phyloP scores from a whole-genome alignment of 2,113 vertebrate genomes.

The Todiramphus saurophagus region DNA sequence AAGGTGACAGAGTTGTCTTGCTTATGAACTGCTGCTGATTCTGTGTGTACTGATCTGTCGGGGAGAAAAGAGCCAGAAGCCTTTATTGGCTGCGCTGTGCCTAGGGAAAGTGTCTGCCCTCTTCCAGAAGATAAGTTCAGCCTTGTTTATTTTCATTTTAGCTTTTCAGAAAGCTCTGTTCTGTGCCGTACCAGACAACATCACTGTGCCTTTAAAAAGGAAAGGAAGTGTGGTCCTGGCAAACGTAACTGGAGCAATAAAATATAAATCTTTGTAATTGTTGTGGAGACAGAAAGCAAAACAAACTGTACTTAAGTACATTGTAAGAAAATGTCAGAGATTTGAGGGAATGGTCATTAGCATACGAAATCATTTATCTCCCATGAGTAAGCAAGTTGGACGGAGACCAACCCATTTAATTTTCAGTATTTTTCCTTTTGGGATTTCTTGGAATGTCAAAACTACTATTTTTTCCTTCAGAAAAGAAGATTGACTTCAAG shows the following conservation, averaged over 20 bases:
- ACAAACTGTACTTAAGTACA: constrained; percentile 76
- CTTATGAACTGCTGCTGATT: constrained; percentile 7
- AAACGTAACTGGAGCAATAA: constrained; percentile 59
- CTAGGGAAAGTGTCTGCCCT: constrained; percentile 36
- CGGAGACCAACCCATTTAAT: constrained; percentile 40
- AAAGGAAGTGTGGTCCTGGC: constrained; percentile 72
- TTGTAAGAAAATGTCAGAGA: constrained; percentile 73
- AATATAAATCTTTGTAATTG: constrained; percentile 80
- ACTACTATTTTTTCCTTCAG: constrained; percentile 50
- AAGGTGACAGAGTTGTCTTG: constrained; percentile 20
- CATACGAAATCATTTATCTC: constrained; percentile 66
- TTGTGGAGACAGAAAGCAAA: constrained; percentile 83
- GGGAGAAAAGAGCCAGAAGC: constrained; percentile 58
- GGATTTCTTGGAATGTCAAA: constrained; percentile 69
- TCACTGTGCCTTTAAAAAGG: constrained; percentile 70
- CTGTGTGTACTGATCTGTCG: constrained; percentile 30
- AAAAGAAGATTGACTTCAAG: constrained; percentile 30
- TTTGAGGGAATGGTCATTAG: constrained; percentile 68
- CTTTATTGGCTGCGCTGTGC: background rate
- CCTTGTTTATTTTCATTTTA: constrained; percentile 69
- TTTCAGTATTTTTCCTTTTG: constrained; percentile 63
- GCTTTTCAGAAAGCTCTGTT: constrained; percentile 1
- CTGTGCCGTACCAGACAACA: background rate
- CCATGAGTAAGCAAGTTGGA: constrained; percentile 62
- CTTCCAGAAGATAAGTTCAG: constrained; percentile 52